Percentiles rank a stretch among this genome's conserved stretches.
phyloP scores from a whole-genome alignment of 2,113 vertebrate species.

The Ceyx margarethae region DNA sequence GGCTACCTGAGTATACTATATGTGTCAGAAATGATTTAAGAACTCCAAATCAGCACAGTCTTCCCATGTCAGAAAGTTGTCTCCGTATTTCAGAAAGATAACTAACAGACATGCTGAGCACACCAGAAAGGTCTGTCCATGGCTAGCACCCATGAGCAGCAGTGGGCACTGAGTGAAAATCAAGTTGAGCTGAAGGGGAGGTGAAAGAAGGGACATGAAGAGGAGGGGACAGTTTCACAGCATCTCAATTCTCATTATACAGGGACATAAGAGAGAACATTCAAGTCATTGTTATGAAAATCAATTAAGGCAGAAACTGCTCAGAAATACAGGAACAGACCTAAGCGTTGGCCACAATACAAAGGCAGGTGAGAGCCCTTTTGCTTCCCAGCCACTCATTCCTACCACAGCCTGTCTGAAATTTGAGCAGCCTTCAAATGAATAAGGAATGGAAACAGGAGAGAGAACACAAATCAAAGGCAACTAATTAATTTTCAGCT shows the following conservation, averaged over 20 bases:
- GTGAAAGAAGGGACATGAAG: background rate
- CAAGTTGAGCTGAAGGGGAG: background rate
- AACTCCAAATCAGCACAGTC: background rate
- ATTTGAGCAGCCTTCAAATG: constrained; percentile 41
- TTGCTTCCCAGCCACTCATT: background rate
- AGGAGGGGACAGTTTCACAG: background rate
- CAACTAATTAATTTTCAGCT: constrained; percentile 1
- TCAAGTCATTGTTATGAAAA: background rate
- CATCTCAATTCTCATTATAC: background rate
- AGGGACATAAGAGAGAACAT: background rate
- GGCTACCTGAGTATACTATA: background rate
- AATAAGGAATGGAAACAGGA: background rate
- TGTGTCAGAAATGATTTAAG: background rate
- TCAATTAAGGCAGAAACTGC: background rate
- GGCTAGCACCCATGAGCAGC: rapidly evolving
- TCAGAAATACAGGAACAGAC: background rate
- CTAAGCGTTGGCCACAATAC: background rate
- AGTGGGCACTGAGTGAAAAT: background rate
- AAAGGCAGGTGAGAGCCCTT: background rate
- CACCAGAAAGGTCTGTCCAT: background rate
- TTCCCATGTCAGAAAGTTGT: background rate
- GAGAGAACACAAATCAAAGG: constrained; percentile 40
- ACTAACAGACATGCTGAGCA: background rate
- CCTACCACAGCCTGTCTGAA: constrained; percentile 17
- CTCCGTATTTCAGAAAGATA: background rate